phyloP scores from a whole-genome alignment of 2,888 invertebrate genomes.

The Cyrtodaria siliqua region DNA sequence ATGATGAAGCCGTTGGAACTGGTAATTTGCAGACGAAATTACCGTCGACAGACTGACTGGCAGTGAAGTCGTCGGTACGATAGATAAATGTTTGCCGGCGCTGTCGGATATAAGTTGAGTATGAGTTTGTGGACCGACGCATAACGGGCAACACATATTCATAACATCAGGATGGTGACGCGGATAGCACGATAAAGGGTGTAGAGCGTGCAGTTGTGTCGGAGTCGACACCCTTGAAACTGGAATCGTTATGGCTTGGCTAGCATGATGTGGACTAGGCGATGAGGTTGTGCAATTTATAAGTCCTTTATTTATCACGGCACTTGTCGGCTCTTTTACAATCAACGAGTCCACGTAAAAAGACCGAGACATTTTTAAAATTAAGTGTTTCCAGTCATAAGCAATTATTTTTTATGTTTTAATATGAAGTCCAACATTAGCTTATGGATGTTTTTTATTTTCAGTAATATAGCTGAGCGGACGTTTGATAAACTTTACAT shows the following conservation, averaged over 20 bases:
- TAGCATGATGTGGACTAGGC: constrained; percentile 44
- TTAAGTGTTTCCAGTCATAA: too few relatives aligned
- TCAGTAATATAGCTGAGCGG: too few relatives aligned
- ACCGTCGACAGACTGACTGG: constrained; percentile 51
- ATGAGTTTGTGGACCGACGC: constrained; percentile 71
- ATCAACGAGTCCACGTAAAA: constrained; percentile 85
- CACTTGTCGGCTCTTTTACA: constrained; percentile 70
- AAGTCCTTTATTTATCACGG: constrained; percentile 24
- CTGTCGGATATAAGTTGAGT: constrained; percentile 49
- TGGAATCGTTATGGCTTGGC: constrained; percentile 43
- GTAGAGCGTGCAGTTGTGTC: constrained; percentile 51
- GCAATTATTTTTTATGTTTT: too few relatives aligned
- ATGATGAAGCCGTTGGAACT: constrained; percentile 39
- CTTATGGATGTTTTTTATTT: too few relatives aligned
- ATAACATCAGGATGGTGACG: constrained; percentile 77
- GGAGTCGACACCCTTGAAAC: constrained; percentile 43
- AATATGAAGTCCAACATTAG: too few relatives aligned
- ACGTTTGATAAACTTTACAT: too few relatives aligned
- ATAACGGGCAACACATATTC: constrained; percentile 80
- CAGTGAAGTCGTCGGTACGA: constrained; percentile 45
- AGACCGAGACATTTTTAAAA: constrained; percentile 83
- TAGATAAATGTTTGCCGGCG: constrained; percentile 44
- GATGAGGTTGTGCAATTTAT: constrained; percentile 27
- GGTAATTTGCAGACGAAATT: constrained; percentile 42
- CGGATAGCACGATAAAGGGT: constrained; percentile 74